Evolutionary conservation across 2,113 vertebrate genomes (phyloP).

Genomic region (Hyaena hyaena): DNA sequence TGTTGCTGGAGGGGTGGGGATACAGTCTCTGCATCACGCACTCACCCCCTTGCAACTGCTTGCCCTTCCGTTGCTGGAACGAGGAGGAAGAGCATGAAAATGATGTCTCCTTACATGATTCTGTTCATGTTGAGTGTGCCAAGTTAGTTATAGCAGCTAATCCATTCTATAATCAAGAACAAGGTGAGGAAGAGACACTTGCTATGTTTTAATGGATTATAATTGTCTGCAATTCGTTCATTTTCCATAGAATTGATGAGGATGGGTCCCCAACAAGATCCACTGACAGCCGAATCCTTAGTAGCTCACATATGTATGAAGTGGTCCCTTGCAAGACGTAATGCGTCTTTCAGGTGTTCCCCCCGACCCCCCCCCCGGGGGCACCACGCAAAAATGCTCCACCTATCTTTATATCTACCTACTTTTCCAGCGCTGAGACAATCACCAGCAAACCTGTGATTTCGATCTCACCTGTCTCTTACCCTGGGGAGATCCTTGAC

Average conservation of each 20-base stretch:
- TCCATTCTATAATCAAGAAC: not conserved
- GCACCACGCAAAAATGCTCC: not conserved
- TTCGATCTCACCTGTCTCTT: not conserved
- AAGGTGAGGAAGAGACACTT: not conserved
- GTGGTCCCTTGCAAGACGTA: not conserved
- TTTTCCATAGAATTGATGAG: not conserved
- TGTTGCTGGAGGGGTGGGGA: no score
- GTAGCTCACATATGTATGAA: not conserved
- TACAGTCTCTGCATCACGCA: not conserved
- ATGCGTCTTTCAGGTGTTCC: not conserved
- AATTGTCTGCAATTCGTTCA: not conserved
- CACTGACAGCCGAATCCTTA: not conserved
- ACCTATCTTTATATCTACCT: not conserved
- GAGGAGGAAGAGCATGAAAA: not conserved
- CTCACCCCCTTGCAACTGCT: not conserved
- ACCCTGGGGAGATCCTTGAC: not conserved
- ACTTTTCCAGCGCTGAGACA: not conserved
- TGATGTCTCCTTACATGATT: not conserved
- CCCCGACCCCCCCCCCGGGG: no score
- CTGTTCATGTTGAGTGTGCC: not conserved
- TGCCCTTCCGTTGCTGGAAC: not conserved
- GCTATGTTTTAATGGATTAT: not conserved
- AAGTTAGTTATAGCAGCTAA: not conserved
- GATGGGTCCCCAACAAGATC: not conserved
- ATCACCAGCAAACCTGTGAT: not conserved